phyloP scores from a whole-genome alignment of 2,113 vertebrate species.

The Enhydra lutris region DNA sequence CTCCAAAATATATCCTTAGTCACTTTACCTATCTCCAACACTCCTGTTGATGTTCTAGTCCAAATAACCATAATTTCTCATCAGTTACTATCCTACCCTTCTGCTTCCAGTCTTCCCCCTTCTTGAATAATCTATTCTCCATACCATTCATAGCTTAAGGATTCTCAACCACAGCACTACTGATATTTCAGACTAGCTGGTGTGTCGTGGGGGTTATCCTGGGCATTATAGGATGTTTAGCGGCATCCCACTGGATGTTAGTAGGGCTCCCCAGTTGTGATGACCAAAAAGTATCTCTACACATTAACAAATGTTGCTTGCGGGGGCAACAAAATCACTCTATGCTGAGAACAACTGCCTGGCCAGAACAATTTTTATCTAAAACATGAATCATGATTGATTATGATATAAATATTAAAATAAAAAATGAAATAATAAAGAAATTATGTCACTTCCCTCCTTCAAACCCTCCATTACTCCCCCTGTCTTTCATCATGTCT shows the following conservation, averaged over 20 bases:
- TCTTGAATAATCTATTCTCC: neutral
- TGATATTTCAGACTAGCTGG: neutral
- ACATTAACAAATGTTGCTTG: neutral
- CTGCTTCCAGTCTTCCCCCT: neutral
- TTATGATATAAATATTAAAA: neutral
- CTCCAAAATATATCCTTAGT: neutral
- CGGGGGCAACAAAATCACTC: neutral
- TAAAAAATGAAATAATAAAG: neutral
- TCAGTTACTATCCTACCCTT: neutral
- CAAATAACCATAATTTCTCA: neutral
- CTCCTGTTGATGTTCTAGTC: neutral
- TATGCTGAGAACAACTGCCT: neutral
- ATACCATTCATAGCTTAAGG: neutral
- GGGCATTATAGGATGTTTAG: neutral
- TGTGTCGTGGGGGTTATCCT: neutral
- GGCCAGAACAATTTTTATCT: neutral
- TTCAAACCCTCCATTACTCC: neutral
- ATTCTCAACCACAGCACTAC: neutral
- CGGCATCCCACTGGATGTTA: constrained; percentile 14
- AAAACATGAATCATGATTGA: neutral
- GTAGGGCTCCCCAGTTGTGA: neutral
- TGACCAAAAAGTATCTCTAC: neutral
- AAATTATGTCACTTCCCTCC: neutral
- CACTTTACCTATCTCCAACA: neutral
- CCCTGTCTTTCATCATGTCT: accelerated